These are phyloP conservation scores for Sylvilagus floridanus DNA, from an alignment of 2,797 vertebrate species.

Conservation along the genomic window DNA sequence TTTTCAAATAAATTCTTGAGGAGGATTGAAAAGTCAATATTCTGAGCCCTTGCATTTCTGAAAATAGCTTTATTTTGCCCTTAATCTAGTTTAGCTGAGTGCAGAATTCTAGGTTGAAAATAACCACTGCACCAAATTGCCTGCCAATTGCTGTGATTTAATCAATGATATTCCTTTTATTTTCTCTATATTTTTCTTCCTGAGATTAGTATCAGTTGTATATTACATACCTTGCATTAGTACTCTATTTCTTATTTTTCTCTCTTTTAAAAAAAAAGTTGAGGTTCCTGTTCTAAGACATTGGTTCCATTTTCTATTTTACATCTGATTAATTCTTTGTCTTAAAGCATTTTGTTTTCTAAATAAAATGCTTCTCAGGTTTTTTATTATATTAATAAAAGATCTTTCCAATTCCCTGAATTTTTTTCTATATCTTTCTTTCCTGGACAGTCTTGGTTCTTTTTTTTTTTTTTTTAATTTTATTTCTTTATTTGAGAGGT, in stretches of 20 bases:
- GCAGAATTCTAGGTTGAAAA: slow-evolving; percentile 41
- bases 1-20: neutral
- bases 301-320: neutral
- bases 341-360: neutral
- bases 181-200: neutral
- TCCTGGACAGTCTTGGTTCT: neutral
- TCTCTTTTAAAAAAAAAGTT: neutral
- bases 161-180: neutral
- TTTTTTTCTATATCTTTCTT: neutral
- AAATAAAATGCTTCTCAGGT: neutral
- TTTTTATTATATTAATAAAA: neutral
- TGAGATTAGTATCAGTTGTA: neutral
- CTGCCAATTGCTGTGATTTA: neutral
- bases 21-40: neutral
- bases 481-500: too few species aligned
- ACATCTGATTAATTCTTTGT: neutral
- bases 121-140: too few species aligned
- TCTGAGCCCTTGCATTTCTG: neutral
- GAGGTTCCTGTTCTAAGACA: neutral
- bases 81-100: neutral
- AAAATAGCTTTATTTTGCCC: neutral
- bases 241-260: neutral
- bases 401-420: neutral
- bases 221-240: neutral
- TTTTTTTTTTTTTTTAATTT: too few species aligned